A percentile compares a stretch with the other conserved stretches of the same genome.
Evolutionary conservation across 2,113 vertebrate genomes (phyloP).

Genomic region (Sisor rabdophorus): DNA sequence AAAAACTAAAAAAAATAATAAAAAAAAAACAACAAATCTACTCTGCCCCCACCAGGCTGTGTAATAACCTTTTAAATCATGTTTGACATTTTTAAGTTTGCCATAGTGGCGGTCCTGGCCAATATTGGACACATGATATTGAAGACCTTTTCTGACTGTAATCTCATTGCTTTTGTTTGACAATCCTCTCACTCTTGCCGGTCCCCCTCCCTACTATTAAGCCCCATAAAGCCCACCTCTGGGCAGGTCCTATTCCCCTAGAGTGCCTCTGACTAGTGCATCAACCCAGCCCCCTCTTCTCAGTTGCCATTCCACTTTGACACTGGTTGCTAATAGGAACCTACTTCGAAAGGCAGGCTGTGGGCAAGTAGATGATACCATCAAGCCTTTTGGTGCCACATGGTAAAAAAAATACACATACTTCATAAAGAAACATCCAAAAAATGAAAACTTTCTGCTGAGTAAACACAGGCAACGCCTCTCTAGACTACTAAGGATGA

Average conservation of each 20-base stretch:
- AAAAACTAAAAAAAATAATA: no score
- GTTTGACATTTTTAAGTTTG: slow-evolving; percentile 83
- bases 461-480: slow-evolving; percentile 46
- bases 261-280: slow-evolving; percentile 47
- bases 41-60: slow-evolving; percentile 57
- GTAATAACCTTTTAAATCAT: slow-evolving; percentile 89
- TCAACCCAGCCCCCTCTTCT: slow-evolving; percentile 58
- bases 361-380: slow-evolving; percentile 63
- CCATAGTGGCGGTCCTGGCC: slow-evolving; percentile 68
- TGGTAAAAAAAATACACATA: slow-evolving; percentile 75
- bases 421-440: slow-evolving; percentile 50
- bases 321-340: slow-evolving; percentile 84
- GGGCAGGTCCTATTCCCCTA: slow-evolving; percentile 43
- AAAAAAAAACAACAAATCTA: slow-evolving; percentile 29
- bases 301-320: slow-evolving; percentile 55
- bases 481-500: slow-evolving; percentile 39
- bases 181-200: slow-evolving; percentile 66
- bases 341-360: slow-evolving; percentile 66
- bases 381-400: slow-evolving; percentile 68
- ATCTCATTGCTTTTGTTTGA: slow-evolving; percentile 85
- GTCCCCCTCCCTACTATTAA: slow-evolving; percentile 40
- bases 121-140: slow-evolving; percentile 77
- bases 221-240: slow-evolving; percentile 30
- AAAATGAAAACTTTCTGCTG: slow-evolving; percentile 63
- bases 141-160: slow-evolving; percentile 76